Conservation (phyloP, 2,797 vertebrate species). For the Hapalemur alaotrensis region DNA sequence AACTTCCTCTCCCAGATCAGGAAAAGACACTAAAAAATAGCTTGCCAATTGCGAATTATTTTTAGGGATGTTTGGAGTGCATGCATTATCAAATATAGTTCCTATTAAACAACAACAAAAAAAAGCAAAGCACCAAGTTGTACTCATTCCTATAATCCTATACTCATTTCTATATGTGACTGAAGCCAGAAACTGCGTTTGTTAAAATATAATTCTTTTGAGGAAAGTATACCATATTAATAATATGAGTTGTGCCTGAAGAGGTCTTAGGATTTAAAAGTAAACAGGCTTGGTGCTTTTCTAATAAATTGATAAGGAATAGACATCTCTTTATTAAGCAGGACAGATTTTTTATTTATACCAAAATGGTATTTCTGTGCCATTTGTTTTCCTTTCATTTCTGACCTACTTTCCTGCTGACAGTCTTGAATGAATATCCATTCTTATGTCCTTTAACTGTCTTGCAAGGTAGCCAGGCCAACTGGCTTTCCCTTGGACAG, state of each 20-base stretch:
- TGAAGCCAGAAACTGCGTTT: background rate
- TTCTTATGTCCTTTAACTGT: background rate
- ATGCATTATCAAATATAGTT: constrained; percentile 44
- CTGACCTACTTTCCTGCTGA: constrained; percentile 7
- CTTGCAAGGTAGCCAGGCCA: background rate
- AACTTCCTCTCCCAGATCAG: background rate
- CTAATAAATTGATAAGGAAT: background rate
- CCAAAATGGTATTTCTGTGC: background rate
- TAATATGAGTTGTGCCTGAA: background rate
- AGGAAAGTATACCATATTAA: background rate
- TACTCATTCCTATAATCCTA: background rate
- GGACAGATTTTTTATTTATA: background rate
- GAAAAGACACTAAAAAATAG: constrained; percentile 35
- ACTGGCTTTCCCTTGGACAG: background rate
- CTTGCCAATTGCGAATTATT: constrained; percentile 20
- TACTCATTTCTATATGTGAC: background rate
- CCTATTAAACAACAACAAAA: background rate
- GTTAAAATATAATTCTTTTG: constrained; percentile 21
- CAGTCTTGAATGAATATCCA: background rate
- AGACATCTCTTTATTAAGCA: background rate
- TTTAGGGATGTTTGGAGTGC: constrained; percentile 21
- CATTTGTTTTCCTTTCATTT: constrained; percentile 24
- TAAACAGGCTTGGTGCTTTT: background rate
- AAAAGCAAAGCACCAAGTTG: background rate
- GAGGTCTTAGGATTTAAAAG: constrained; percentile 21